These are phyloP conservation scores for Cynopterus brachyotis DNA, from an alignment of 2,113 vertebrate genomes.

Conservation along the genomic window DNA sequence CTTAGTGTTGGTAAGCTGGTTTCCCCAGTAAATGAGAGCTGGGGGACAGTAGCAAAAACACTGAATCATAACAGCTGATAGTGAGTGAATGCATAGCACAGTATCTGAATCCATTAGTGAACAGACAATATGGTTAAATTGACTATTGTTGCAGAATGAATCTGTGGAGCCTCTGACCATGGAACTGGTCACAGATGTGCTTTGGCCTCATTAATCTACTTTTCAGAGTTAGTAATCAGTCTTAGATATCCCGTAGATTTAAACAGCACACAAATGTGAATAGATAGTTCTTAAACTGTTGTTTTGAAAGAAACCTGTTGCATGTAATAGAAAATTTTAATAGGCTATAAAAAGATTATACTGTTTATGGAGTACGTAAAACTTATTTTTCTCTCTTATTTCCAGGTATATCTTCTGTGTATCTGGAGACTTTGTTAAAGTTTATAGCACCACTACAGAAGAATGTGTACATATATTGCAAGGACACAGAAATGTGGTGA, in stretches of 20 bases:
- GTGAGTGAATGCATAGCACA: background rate
- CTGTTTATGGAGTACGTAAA: background rate
- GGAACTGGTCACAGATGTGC: background rate
- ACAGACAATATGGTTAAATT: background rate
- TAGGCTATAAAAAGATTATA: background rate
- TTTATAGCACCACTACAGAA: slow-evolving; percentile 92
- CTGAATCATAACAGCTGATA: background rate
- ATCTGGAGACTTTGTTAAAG: slow-evolving; percentile 92
- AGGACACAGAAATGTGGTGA: slow-evolving; percentile 91
- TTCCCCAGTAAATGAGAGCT: background rate
- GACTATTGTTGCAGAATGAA: background rate
- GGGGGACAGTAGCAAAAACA: background rate
- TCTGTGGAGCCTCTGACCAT: background rate
- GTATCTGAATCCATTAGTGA: background rate
- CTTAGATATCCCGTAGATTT: background rate
- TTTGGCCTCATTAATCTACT: background rate
- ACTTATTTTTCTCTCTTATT: background rate
- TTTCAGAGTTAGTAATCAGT: background rate
- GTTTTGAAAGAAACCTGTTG: background rate
- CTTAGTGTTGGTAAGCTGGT: background rate
- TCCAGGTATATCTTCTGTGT: slow-evolving; percentile 91
- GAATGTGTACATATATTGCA: slow-evolving; percentile 90
- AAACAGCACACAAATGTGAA: background rate
- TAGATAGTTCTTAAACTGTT: background rate
- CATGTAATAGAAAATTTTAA: background rate